Evolutionary conservation across 2,797 vertebrate species (phyloP).

Genomic region (Hyperoplus immaculatus): DNA sequence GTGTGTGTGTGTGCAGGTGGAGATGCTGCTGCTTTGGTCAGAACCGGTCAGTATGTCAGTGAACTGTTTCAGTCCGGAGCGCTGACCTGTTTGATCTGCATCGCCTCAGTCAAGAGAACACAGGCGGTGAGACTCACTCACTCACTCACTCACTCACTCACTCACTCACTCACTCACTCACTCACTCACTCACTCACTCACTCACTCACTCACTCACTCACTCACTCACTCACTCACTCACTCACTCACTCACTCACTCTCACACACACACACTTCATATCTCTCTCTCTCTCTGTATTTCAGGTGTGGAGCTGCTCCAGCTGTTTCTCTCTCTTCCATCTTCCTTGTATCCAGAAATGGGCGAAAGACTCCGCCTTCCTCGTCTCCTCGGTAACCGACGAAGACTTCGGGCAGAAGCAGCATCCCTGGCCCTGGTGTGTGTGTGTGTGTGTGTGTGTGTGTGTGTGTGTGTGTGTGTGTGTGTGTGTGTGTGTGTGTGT

Average conservation of each 20-base stretch:
- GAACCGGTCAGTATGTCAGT: conserved; percentile 93
- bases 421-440: conserved; percentile 90
- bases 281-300: neutral
- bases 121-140: conserved; percentile 93
- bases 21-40: conserved; percentile 87
- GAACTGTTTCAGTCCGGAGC: conserved; percentile 95
- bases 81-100: conserved; percentile 96
- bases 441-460: no score
- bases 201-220: neutral
- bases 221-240: neutral
- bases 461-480: no score
- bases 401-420: conserved; percentile 93
- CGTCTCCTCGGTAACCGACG: conserved; percentile 91
- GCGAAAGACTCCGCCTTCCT: conserved; percentile 95
- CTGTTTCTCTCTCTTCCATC: conserved; percentile 96
- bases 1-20: conserved; percentile 81
- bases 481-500: no score
- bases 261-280: neutral
- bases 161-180: neutral
- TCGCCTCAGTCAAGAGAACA: conserved; percentile 94
- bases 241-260: neutral
- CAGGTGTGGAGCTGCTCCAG: conserved; percentile 96
- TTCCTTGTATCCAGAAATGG: conserved; percentile 98
- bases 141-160: conserved; percentile 1
- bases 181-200: neutral